Evolutionary conservation across 2,113 vertebrate genomes (phyloP).

Genomic region (Hypanus sabinus): DNA sequence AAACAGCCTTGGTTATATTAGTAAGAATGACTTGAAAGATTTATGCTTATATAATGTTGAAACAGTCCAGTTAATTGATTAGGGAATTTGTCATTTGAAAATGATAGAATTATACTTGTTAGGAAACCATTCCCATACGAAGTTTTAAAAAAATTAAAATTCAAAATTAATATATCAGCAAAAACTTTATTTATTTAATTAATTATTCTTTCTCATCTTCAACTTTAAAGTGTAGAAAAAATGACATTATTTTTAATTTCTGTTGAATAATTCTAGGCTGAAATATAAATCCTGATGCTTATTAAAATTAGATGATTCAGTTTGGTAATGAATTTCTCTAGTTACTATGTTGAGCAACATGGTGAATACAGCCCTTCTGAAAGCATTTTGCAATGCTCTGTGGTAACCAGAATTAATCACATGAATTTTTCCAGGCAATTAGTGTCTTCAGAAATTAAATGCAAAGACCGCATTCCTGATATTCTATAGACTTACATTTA

Average conservation of each 20-base stretch:
- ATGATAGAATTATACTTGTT: background rate
- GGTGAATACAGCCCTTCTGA: background rate
- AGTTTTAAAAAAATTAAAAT: background rate
- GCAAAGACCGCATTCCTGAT: background rate
- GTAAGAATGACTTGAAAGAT: background rate
- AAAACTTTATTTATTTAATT: background rate
- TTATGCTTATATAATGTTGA: background rate
- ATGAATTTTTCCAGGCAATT: background rate
- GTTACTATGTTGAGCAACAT: background rate
- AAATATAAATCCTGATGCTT: background rate
- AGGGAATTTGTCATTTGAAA: background rate
- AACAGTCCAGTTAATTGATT: background rate
- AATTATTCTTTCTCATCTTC: conserved; percentile 17
- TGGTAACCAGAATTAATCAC: background rate
- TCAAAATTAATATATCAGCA: background rate
- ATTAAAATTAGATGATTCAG: background rate
- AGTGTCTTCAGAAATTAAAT: background rate
- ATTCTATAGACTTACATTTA: background rate
- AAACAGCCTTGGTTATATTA: background rate
- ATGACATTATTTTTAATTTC: background rate
- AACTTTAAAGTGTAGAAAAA: conserved; percentile 11
- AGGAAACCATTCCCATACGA: background rate
- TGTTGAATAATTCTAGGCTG: background rate
- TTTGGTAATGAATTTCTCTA: background rate
- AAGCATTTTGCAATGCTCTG: background rate